These are phyloP conservation scores for Hymenochirus boettgeri DNA, from an alignment of 2,113 vertebrate species.

Conservation along the genomic window DNA sequence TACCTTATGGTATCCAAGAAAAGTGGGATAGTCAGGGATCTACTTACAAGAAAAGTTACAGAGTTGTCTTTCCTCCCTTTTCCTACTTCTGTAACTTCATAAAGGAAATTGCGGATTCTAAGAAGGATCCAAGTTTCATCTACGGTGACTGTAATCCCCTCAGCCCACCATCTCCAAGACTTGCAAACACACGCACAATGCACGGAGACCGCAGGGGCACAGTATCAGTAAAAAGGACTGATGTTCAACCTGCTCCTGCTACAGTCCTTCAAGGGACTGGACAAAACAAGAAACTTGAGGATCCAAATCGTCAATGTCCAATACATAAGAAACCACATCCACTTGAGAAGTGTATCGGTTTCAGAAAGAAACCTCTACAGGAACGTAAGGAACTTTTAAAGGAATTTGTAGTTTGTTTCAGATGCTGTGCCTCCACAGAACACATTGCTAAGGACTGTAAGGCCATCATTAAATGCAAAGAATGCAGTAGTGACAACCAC, in stretches of 20 bases:
- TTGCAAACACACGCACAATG: neutral
- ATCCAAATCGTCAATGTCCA: neutral
- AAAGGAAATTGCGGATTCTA: neutral
- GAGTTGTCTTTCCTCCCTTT: neutral
- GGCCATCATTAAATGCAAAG: neutral
- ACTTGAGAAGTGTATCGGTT: neutral
- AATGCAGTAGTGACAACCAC: neutral
- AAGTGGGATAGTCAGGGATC: no score
- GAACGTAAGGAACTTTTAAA: constrained; percentile 7
- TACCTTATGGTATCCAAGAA: no score
- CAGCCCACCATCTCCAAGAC: neutral
- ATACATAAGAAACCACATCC: neutral
- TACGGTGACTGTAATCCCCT: neutral
- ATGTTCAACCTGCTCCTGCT: neutral
- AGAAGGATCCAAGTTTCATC: neutral
- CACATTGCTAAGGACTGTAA: neutral
- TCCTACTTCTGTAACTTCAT: no score
- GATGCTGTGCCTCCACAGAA: neutral
- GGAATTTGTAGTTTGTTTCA: constrained; percentile 2
- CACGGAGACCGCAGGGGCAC: no score
- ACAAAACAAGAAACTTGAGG: no score
- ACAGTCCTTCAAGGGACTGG: neutral
- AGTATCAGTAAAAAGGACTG: no score
- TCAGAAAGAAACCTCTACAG: constrained; percentile 1
- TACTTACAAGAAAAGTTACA: no score